These are phyloP conservation scores for Antennarius maculatus DNA, from an alignment of 2,797 vertebrate species.

Conservation along the genomic window DNA sequence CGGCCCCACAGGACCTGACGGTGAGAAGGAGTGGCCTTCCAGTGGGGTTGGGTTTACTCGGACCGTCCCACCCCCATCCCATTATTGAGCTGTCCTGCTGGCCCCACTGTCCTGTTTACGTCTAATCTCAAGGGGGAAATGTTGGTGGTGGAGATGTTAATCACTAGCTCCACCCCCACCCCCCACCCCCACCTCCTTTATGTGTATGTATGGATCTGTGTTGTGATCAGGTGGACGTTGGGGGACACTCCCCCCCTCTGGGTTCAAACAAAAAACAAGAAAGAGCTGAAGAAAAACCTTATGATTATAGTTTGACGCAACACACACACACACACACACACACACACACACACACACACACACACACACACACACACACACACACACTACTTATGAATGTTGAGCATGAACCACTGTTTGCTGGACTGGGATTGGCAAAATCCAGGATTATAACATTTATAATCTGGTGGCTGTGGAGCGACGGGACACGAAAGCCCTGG, in stretches of 20 bases:
- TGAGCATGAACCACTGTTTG: conserved; percentile 37
- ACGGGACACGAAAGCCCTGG: conserved; percentile 47
- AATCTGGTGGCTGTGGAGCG: conserved; percentile 69
- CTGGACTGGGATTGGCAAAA: conserved; percentile 72
- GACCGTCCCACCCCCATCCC: too few relatives aligned
- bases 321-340: background rate
- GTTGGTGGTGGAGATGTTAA: conserved; percentile 1
- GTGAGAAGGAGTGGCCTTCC: too few relatives aligned
- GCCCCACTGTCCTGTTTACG: conserved; percentile 28
- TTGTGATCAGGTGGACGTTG: too few relatives aligned
- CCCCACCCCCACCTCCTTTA: background rate
- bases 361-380: background rate
- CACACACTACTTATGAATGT: conserved; percentile 35
- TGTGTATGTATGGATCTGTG: conserved; percentile 33
- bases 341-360: background rate
- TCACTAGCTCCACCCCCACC: background rate
- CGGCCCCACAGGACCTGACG: too few relatives aligned
- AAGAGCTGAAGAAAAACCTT: too few relatives aligned
- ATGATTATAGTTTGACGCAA: too few relatives aligned
- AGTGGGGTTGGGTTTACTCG: too few relatives aligned
- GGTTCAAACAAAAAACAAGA: too few relatives aligned
- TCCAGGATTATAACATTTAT: conserved; percentile 75
- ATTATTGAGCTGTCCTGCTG: conserved; percentile 37
- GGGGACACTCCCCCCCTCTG: too few relatives aligned
- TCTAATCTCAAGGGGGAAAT: conserved; percentile 60